A percentile compares a stretch with the other conserved stretches of the same genome.
Evolutionary conservation across 1,140 invertebrate species (phyloP).

Genomic region (Bombus ignitus): DNA sequence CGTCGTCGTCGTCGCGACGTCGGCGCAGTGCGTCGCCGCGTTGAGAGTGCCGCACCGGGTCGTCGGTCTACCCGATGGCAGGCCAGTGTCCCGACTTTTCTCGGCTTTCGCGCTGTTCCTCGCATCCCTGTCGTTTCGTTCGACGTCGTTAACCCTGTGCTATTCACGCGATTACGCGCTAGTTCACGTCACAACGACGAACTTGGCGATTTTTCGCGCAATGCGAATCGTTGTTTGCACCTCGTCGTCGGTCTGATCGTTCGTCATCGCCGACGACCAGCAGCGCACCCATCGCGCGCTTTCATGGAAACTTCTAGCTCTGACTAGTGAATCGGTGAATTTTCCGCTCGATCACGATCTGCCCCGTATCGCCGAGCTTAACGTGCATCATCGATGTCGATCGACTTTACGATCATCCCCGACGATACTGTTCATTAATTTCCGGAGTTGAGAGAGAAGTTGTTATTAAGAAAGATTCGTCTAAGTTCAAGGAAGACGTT

Average conservation of each 20-base stretch:
- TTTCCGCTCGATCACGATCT: background rate
- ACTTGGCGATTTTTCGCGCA: background rate
- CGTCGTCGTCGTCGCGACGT: slow-evolving; percentile 67
- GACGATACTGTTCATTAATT: too few relatives aligned
- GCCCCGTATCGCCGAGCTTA: too few relatives aligned
- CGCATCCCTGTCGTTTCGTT: slow-evolving; percentile 11
- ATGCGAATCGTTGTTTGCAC: background rate
- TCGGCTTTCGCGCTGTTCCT: slow-evolving; percentile 61
- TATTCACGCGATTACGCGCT: background rate
- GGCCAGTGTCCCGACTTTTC: slow-evolving; percentile 74
- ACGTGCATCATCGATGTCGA: background rate
- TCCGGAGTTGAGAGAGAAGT: background rate
- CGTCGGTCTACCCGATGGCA: slow-evolving; percentile 70
- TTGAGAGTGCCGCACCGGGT: slow-evolving; percentile 65
- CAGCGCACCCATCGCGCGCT: background rate
- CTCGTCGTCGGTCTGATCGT: slow-evolving; percentile 10
- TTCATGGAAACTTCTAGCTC: background rate
- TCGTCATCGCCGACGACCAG: background rate
- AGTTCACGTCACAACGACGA: background rate
- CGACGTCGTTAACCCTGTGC: background rate
- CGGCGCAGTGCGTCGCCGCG: slow-evolving; percentile 64
- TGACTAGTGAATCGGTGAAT: slow-evolving; percentile 4
- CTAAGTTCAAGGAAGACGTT: background rate
- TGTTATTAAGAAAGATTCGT: background rate
- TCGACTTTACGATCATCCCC: too few relatives aligned